A percentile compares a stretch with the other conserved stretches of the same genome.
Evolutionary conservation across 2,113 vertebrate species (phyloP).

Genomic region (Nibea albiflora): DNA sequence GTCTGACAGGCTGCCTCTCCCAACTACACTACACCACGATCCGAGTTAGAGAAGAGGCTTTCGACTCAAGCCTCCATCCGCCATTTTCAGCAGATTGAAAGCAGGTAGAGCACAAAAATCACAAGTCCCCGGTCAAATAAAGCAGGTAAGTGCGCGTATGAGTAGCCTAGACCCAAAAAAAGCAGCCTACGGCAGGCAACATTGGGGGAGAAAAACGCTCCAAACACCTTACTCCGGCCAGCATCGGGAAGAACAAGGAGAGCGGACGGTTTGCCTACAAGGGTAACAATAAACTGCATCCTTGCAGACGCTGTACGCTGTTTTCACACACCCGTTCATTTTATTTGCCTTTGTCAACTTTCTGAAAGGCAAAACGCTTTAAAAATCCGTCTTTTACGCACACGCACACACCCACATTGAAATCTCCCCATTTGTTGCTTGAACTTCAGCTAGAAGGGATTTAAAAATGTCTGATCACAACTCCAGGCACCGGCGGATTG

Average conservation of each 20-base stretch:
- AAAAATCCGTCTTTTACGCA: constrained; percentile 23
- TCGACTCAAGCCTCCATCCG: constrained; percentile 77
- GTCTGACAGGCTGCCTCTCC: constrained; percentile 70
- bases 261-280: constrained; percentile 40
- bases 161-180: constrained; percentile 40
- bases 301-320: constrained; percentile 21
- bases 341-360: constrained; percentile 54
- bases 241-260: constrained; percentile 55
- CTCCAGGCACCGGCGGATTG: constrained; percentile 35
- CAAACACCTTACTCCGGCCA: constrained; percentile 56
- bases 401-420: constrained; percentile 1
- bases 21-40: constrained; percentile 64
- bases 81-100: constrained; percentile 84
- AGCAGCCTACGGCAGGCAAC: constrained; percentile 28
- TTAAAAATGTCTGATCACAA: constrained; percentile 60
- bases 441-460: constrained; percentile 50
- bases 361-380: constrained; percentile 26
- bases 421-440: constrained; percentile 53
- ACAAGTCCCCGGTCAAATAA: constrained; percentile 63
- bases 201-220: constrained; percentile 20
- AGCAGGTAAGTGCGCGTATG: constrained; percentile 78
- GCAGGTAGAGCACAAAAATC: constrained; percentile 77
- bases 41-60: constrained; percentile 68
- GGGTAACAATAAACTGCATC: constrained; percentile 71
- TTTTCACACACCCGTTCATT: background rate